These are phyloP conservation scores for Pygathrix nemaeus DNA, from an alignment of 2,113 vertebrate genomes.

Conservation along the genomic window DNA sequence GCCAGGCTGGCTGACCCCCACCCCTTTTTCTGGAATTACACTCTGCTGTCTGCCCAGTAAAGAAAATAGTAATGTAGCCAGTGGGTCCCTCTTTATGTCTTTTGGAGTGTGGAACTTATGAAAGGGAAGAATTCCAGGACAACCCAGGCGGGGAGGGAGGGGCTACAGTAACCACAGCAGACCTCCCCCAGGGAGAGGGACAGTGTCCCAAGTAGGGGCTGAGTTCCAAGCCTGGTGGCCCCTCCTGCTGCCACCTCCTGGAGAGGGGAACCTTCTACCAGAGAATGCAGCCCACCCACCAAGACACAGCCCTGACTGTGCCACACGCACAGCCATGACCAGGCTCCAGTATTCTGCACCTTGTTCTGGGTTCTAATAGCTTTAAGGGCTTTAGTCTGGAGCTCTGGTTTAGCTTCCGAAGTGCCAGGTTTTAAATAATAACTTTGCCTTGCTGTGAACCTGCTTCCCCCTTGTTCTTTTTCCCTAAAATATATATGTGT, in stretches of 20 bases:
- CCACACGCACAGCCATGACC: fast-evolving
- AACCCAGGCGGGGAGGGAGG: fast-evolving
- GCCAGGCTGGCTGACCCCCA: no score
- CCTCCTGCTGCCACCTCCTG: neutral
- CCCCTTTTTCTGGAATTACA: neutral
- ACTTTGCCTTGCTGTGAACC: neutral
- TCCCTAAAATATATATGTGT: constrained; percentile 41
- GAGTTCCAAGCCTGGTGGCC: neutral
- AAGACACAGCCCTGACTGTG: neutral
- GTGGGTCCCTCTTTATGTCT: fast-evolving
- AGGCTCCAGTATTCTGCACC: fast-evolving
- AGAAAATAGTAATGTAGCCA: neutral
- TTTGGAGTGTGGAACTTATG: neutral
- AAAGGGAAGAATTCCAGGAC: neutral
- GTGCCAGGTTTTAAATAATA: neutral
- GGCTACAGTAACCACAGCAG: fast-evolving
- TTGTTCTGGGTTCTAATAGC: fast-evolving
- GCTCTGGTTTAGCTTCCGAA: neutral
- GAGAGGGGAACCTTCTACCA: fast-evolving
- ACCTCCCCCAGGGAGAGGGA: no score
- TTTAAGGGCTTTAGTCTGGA: neutral
- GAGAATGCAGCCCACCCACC: neutral
- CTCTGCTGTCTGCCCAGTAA: neutral
- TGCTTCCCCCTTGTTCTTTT: neutral
- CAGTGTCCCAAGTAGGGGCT: fast-evolving